Conservation (phyloP, 2,888 invertebrate species). For the Caenorhabditis becei region DNA sequence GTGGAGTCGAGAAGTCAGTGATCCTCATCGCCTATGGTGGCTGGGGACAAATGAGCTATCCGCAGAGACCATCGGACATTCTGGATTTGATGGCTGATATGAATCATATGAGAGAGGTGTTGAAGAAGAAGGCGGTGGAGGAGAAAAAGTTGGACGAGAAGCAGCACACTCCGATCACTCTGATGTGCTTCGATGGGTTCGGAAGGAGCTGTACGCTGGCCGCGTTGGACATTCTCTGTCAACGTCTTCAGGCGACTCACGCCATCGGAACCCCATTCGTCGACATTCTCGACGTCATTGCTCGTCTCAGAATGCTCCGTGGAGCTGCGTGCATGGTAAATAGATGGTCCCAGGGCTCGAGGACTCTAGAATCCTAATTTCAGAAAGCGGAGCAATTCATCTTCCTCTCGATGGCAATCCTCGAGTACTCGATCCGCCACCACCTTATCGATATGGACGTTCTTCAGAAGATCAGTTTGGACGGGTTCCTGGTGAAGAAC, state of each 20-base stretch:
- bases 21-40: conserved; percentile 33
- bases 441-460: conserved; percentile 28
- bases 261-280: conserved; percentile 57
- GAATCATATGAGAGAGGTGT: conserved; percentile 67
- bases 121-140: conserved; percentile 56
- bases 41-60: conserved; percentile 62
- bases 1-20: conserved; percentile 2
- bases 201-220: conserved; percentile 70
- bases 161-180: conserved; percentile 67
- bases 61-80: conserved; percentile 67
- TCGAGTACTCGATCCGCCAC: conserved; percentile 75
- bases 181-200: conserved; percentile 74
- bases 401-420: conserved; percentile 68
- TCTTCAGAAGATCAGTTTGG: conserved; percentile 34
- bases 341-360: not conserved
- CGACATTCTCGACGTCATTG: conserved; percentile 74
- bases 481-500: conserved; percentile 30
- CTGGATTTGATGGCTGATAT: conserved; percentile 70
- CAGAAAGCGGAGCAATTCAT: conserved; percentile 73
- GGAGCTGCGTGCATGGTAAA: conserved; percentile 65
- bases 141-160: conserved; percentile 26
- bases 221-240: conserved; percentile 73
- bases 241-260: conserved; percentile 68
- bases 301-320: conserved; percentile 71
- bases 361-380: not conserved